Evolutionary conservation across 2,888 invertebrate species (phyloP).

Genomic region (Agrotis clavis): DNA sequence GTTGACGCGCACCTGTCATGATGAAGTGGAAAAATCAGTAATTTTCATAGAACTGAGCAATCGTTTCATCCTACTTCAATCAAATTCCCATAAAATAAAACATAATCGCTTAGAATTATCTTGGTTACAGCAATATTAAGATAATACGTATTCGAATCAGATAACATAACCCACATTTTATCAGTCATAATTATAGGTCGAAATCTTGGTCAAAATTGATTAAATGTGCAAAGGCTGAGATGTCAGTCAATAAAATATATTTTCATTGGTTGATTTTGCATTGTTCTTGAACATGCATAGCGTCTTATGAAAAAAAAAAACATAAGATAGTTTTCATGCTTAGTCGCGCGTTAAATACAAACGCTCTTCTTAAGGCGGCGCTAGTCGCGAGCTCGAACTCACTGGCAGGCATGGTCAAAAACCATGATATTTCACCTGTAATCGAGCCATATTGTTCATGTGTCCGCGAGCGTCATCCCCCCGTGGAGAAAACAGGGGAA

Average conservation of each 20-base stretch:
- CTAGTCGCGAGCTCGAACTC: too few relatives aligned
- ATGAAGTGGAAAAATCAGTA: not conserved
- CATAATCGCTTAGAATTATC: slow-evolving; percentile 33
- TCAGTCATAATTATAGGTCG: slow-evolving; percentile 20
- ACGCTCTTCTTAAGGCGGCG: not conserved
- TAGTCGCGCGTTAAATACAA: slow-evolving; percentile 21
- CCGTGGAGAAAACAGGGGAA: too few relatives aligned
- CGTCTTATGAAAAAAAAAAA: not conserved
- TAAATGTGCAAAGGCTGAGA: not conserved
- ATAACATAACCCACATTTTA: slow-evolving; percentile 35
- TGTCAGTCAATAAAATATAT: not conserved
- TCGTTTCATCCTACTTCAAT: not conserved
- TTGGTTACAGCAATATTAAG: slow-evolving; percentile 23
- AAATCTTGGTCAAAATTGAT: slow-evolving; percentile 31
- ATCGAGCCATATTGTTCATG: too few relatives aligned
- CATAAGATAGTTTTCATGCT: not conserved
- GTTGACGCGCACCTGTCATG: slow-evolving; percentile 96
- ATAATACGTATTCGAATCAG: slow-evolving; percentile 32
- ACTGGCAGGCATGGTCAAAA: too few relatives aligned
- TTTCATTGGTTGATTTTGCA: not conserved
- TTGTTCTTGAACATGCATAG: not conserved
- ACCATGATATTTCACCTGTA: too few relatives aligned
- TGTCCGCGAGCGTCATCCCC: too few relatives aligned
- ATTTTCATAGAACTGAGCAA: not conserved
- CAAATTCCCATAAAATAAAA: slow-evolving; percentile 21